Conservation (phyloP, 2,888 invertebrate genomes). For the Mimas tiliae region DNA sequence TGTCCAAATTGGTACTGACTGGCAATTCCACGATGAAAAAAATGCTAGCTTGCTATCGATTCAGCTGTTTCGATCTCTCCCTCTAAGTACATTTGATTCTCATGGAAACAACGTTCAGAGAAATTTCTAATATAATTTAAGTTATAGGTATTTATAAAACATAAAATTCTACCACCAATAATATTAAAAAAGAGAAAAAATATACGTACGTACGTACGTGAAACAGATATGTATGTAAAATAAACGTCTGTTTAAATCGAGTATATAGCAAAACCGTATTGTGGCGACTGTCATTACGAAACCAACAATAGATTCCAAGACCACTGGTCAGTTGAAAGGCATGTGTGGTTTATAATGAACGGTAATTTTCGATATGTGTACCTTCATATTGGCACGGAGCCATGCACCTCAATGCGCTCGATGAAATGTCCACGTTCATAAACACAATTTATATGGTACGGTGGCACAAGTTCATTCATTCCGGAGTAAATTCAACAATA, state of each 20-base stretch:
- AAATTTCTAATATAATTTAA: neutral
- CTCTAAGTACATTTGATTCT: neutral
- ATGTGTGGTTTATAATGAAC: conserved; percentile 43
- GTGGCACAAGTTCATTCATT: conserved; percentile 33
- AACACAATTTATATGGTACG: conserved; percentile 36
- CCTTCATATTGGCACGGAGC: conserved; percentile 50
- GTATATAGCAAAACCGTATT: neutral
- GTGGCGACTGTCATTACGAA: conserved; percentile 1
- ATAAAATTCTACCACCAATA: neutral
- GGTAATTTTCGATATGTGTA: conserved; percentile 37
- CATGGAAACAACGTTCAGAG: conserved; percentile 3
- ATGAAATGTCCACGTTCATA: conserved; percentile 42
- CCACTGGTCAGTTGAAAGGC: conserved; percentile 50
- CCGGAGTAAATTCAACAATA: conserved; percentile 46
- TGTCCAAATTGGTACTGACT: neutral
- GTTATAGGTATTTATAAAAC: neutral
- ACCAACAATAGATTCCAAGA: neutral
- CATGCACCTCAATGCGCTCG: conserved; percentile 44
- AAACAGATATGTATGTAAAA: too few relatives aligned
- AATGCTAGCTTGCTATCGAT: neutral
- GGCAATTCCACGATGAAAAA: neutral
- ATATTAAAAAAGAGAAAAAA: too few relatives aligned
- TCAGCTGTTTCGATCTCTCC: neutral
- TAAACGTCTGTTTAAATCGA: too few relatives aligned
- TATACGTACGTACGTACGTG: too few relatives aligned